These are phyloP conservation scores for Eristalis arbustorum DNA, from an alignment of 2,888 invertebrate genomes.

Conservation along the genomic window DNA sequence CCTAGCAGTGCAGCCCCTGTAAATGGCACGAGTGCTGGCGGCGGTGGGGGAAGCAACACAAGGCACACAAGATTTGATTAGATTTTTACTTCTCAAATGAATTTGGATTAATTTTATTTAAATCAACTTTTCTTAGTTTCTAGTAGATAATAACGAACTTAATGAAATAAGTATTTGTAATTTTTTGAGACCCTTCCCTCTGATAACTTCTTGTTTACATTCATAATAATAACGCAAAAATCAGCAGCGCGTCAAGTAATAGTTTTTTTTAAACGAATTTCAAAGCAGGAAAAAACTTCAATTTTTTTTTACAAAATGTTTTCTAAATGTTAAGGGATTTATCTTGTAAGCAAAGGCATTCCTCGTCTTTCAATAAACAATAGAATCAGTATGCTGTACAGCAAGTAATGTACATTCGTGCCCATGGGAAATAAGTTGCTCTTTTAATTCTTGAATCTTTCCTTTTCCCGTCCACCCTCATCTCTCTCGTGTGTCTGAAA, in stretches of 20 bases:
- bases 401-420: constrained; percentile 14
- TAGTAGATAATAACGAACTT: constrained; percentile 64
- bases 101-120: constrained; percentile 63
- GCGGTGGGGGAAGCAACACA: constrained; percentile 7
- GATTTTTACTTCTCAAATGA: constrained; percentile 29
- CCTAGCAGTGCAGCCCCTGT: not conserved
- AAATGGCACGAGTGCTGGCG: not conserved
- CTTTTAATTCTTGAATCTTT: not conserved
- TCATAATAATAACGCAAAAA: constrained; percentile 27
- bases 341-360: constrained; percentile 53
- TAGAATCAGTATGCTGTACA: not conserved
- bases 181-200: constrained; percentile 28
- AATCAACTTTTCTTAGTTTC: constrained; percentile 48
- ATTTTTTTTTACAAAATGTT: constrained; percentile 6
- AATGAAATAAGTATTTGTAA: constrained; percentile 53
- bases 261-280: not conserved
- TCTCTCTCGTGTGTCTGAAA: too few relatives aligned
- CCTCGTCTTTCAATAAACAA: constrained; percentile 47
- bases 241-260: constrained; percentile 3
- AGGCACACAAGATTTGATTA: constrained; percentile 68
- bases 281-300: not conserved
- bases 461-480: not conserved
- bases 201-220: not conserved
- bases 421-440: not conserved
- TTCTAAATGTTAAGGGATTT: constrained; percentile 21